Evolutionary conservation across 2,888 invertebrate species (phyloP).

Genomic region (Crossocerus cetratus): DNA sequence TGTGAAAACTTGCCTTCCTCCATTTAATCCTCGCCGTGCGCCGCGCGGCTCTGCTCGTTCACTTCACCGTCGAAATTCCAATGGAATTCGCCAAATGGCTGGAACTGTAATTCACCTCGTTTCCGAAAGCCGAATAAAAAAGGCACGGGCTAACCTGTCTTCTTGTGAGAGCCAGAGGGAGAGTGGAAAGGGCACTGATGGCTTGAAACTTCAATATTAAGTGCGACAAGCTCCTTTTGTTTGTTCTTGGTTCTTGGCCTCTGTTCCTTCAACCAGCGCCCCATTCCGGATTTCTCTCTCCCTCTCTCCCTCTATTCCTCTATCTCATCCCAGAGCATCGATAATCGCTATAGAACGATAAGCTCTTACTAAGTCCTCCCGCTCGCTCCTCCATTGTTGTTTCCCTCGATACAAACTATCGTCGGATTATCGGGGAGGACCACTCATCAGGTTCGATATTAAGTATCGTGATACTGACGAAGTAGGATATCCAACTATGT

Average conservation of each 20-base stretch:
- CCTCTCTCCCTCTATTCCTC: constrained; percentile 7
- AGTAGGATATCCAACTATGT: no score
- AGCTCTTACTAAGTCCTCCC: constrained; percentile 3
- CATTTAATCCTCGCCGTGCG: no score
- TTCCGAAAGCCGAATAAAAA: background rate
- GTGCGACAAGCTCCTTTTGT: constrained; percentile 61
- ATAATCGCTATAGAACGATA: constrained; percentile 39
- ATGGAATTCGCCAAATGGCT: constrained; percentile 3
- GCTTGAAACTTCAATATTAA: constrained; percentile 69
- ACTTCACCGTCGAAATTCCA: background rate
- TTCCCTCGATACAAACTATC: background rate
- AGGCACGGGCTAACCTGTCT: background rate
- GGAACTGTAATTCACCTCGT: constrained; percentile 10
- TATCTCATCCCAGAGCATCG: constrained; percentile 34
- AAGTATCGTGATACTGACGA: no score
- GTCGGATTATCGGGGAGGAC: no score
- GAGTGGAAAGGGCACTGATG: constrained; percentile 26
- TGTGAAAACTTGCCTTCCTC: no score
- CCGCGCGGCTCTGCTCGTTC: background rate
- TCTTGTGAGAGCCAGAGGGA: background rate
- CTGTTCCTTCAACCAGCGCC: constrained; percentile 49
- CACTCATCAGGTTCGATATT: no score
- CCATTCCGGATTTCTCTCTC: constrained; percentile 5
- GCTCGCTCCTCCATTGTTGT: background rate
- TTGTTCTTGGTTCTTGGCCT: constrained; percentile 59